Evolutionary conservation across 2,797 vertebrate species (phyloP).

Genomic region (Tokudaia tokunoshimensis): DNA sequence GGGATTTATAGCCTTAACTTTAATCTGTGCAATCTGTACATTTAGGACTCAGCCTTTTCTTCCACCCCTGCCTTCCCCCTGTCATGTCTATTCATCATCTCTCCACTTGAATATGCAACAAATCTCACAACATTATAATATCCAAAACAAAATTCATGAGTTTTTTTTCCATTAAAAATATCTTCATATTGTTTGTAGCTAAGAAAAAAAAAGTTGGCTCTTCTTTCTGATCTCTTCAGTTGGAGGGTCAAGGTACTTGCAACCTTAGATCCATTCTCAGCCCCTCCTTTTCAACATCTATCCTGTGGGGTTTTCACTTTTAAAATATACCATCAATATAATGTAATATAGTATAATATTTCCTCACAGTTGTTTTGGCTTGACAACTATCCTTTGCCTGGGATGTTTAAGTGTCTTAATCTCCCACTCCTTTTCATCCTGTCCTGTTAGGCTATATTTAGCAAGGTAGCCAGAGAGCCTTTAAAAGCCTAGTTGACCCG

Average conservation of each 20-base stretch:
- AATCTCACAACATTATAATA: slow-evolving; percentile 15
- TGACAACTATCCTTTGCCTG: slow-evolving; percentile 15
- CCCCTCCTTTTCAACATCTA: not conserved
- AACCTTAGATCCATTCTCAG: not conserved
- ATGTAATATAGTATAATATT: not conserved
- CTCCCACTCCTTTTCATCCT: slow-evolving; percentile 3
- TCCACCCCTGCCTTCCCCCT: not conserved
- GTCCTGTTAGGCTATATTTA: slow-evolving; percentile 40
- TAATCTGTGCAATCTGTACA: not conserved
- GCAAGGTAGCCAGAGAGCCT: not conserved
- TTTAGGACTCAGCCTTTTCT: not conserved
- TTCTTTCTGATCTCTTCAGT: not conserved
- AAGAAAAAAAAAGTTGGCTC: not conserved
- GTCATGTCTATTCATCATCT: slow-evolving; percentile 9
- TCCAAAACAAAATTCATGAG: not conserved
- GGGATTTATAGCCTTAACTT: slow-evolving; percentile 12
- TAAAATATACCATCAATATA: not conserved
- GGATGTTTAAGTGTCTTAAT: slow-evolving; percentile 32
- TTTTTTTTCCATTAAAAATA: not conserved
- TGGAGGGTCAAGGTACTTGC: not conserved
- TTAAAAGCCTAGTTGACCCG: slow-evolving; percentile 22
- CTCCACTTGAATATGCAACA: slow-evolving; percentile 14
- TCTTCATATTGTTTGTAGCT: not conserved
- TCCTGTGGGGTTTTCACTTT: not conserved
- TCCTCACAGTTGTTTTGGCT: not conserved